Evolutionary conservation across 2,888 invertebrate genomes (phyloP).

Genomic region (Mesorhabditis sp.): DNA sequence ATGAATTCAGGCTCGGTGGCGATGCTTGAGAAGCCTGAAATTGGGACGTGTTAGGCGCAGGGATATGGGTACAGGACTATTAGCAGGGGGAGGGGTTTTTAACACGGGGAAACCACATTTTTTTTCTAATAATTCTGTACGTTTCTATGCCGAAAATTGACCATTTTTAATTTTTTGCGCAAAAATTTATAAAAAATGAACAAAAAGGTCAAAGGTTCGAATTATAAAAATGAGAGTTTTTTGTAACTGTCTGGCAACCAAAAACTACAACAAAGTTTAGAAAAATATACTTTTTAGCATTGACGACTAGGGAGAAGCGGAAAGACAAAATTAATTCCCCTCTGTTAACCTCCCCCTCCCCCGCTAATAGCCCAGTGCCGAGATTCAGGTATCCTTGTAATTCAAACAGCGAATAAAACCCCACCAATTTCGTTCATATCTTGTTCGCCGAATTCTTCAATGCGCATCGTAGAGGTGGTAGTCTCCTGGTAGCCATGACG

Average conservation of each 20-base stretch:
- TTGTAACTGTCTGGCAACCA: no score
- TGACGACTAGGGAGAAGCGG: no score
- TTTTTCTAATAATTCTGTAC: background rate
- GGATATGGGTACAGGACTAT: slow-evolving; percentile 1
- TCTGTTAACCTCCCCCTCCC: no score
- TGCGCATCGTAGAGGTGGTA: slow-evolving; percentile 8
- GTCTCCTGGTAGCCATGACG: slow-evolving; percentile 1
- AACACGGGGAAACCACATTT: background rate
- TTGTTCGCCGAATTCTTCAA: slow-evolving; percentile 21
- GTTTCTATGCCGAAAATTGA: no score
- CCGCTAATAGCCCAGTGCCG: no score
- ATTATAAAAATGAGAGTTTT: no score
- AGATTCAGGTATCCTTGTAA: background rate
- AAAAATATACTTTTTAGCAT: no score
- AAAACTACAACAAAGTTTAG: no score
- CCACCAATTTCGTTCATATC: slow-evolving; percentile 18
- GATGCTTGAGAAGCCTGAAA: slow-evolving; percentile 38
- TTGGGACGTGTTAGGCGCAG: background rate
- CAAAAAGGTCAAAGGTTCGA: no score
- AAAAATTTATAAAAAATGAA: no score
- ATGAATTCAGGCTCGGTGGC: slow-evolving; percentile 56
- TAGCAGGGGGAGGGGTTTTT: background rate
- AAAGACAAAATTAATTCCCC: no score
- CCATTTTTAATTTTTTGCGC: no score
- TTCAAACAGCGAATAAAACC: background rate